These are phyloP conservation scores for Rhopalosiphum padi DNA, from an alignment of 1,140 invertebrate genomes.

Conservation along the genomic window DNA sequence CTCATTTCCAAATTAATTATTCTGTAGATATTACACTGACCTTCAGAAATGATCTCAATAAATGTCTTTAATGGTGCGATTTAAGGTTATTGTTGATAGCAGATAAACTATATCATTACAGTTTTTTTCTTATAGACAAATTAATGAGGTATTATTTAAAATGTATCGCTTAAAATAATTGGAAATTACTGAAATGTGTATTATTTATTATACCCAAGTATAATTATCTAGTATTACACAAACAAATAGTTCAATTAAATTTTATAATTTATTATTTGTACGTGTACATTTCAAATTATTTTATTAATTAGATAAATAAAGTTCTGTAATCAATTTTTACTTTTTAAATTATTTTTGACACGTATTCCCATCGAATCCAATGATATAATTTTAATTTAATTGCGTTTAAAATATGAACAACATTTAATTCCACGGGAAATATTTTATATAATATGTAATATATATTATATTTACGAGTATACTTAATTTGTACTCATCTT, in stretches of 20 bases:
- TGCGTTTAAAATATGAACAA: not conserved
- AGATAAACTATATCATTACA: constrained; percentile 26
- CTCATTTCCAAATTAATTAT: constrained; percentile 33
- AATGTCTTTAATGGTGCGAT: constrained; percentile 14
- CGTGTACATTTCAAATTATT: constrained; percentile 17
- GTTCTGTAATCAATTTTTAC: not conserved
- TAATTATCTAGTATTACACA: constrained; percentile 41
- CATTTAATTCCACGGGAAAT: not conserved
- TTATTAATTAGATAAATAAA: constrained; percentile 12
- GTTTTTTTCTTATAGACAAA: constrained; percentile 32
- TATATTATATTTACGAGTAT: not conserved
- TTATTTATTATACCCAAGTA: not conserved
- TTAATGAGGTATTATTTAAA: constrained; percentile 28
- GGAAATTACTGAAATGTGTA: constrained; percentile 42
- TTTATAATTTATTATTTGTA: not conserved
- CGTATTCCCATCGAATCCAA: not conserved
- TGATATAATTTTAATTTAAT: not conserved
- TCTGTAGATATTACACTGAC: constrained; percentile 7
- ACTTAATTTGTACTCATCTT: not conserved
- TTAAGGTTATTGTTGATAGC: constrained; percentile 33
- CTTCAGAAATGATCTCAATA: constrained; percentile 48
- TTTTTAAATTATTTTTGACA: not conserved
- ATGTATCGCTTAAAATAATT: constrained; percentile 3
- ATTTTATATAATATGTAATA: not conserved
- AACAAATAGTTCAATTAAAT: not conserved